Percentiles rank a stretch among this genome's conserved stretches.
phyloP scores from a whole-genome alignment of 2,797 vertebrate genomes.

The Meda fulgida region DNA sequence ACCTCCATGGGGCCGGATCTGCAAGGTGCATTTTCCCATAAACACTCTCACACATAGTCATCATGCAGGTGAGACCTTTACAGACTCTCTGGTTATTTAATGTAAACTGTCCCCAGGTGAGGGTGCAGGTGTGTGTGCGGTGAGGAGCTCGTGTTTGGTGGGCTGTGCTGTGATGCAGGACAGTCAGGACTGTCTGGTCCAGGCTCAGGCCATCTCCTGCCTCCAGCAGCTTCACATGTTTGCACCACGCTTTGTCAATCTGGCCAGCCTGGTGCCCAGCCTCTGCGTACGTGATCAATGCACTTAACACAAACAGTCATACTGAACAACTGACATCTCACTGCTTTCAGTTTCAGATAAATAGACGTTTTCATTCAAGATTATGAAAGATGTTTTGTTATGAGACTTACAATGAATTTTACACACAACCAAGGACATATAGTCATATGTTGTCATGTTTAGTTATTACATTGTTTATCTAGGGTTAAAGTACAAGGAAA shows the following conservation, averaged over 20 bases:
- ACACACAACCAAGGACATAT: neutral
- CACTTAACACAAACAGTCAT: neutral
- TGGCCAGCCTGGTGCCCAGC: conserved; percentile 85
- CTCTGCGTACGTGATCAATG: conserved; percentile 87
- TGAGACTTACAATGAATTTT: neutral
- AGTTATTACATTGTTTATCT: neutral
- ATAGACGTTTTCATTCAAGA: neutral
- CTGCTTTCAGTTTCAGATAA: neutral
- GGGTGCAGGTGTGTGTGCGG: conserved; percentile 70
- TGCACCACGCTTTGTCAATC: conserved; percentile 87
- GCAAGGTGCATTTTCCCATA: conserved; percentile 80
- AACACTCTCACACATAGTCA: conserved; percentile 3
- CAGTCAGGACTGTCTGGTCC: conserved; percentile 86
- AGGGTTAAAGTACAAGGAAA: neutral
- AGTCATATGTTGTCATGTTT: neutral
- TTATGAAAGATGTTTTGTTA: neutral
- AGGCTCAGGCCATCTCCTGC: conserved; percentile 88
- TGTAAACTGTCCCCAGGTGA: conserved; percentile 71
- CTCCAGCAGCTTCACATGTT: conserved; percentile 98
- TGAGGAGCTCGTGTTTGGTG: conserved; percentile 85
- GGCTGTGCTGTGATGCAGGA: conserved; percentile 90
- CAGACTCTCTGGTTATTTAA: neutral
- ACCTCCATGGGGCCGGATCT: conserved; percentile 90
- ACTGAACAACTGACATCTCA: neutral
- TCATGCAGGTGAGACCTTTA: neutral